Evolutionary conservation across 2,797 vertebrate species (phyloP), one percentile per base, ranked within the genome.

Genomic region (Lindbergichthys nudifrons): DNA sequence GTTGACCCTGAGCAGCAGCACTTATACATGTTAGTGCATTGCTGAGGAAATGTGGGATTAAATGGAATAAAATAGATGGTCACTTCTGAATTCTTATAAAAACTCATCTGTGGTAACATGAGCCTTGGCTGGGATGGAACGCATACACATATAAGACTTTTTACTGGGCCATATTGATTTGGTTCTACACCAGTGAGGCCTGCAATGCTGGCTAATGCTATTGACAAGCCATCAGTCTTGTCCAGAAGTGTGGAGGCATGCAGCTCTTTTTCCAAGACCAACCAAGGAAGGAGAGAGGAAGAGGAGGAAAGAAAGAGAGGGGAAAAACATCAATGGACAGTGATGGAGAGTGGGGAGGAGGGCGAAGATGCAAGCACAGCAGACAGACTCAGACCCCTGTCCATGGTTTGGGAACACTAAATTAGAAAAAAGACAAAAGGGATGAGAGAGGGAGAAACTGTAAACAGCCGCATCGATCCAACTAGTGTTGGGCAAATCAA

Each of bases 121-220:
- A 97, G 93, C 92, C 93, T 90, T 89, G 93, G 92, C 91, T 93
- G 94, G 95, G 93, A 96, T 93, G 93, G 94, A 84, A 91, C 95
- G 90, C 91, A 96, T 96, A 95, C 96, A 97, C 93, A 86, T 94
- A 95, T 95, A 95, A 96, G 95, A 97, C 95, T 96, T 96, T 96
- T 96, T 96, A 94, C 96, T 96, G 92, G 95, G 93, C 88, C 54
- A 63, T 96, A 99, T 99, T 94, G 97, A 99, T 98, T 95, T 93
- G 93, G 95, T 96, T 97, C 95, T 96, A 96, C 96, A 96, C 96
- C 90, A 93, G 95, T 95, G 96, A 94, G 78, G 94, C 93, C 96
- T 92, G 90, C 96, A 96, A 95, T 96, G 95, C 96, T 96, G 96
- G 96, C 96, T 98, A 98, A 98, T 97, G 97, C 96, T 98, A 99